Conservation (phyloP, 2,888 invertebrate species). For the Syrista parreyssii region DNA sequence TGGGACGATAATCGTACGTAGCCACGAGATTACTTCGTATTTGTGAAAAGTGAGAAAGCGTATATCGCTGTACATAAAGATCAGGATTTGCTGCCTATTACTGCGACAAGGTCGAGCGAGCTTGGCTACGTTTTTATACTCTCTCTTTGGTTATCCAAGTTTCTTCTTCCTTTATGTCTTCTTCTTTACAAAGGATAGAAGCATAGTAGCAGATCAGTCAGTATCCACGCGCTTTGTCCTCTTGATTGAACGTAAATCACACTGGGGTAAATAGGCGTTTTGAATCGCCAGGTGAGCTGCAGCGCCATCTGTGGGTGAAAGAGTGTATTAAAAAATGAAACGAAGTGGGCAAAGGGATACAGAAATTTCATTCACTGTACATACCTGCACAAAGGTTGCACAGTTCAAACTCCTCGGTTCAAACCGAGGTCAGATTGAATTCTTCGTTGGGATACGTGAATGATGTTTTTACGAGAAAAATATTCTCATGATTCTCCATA, state of each 20-base stretch:
- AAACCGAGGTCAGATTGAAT: background rate
- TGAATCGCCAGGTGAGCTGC: background rate
- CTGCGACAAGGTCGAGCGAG: slow-evolving; percentile 34
- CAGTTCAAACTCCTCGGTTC: background rate
- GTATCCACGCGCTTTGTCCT: background rate
- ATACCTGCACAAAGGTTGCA: background rate
- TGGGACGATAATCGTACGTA: background rate
- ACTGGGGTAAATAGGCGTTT: background rate
- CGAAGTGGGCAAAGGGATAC: background rate
- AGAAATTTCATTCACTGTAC: background rate
- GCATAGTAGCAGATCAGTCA: background rate
- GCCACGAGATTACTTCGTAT: background rate
- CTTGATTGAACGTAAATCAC: background rate
- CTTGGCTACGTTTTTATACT: slow-evolving; percentile 17
- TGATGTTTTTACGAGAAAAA: background rate
- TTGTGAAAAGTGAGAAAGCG: background rate
- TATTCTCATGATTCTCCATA: background rate
- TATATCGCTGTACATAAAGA: slow-evolving; percentile 32
- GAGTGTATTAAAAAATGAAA: background rate
- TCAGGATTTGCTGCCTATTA: slow-evolving; percentile 43
- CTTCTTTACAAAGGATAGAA: background rate
- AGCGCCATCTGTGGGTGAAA: background rate
- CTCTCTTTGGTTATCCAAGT: background rate
- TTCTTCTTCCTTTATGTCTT: background rate
- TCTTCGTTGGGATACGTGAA: background rate